Evolutionary conservation across 2,797 vertebrate genomes (phyloP).

Genomic region (Pseudochirops cupreus): DNA sequence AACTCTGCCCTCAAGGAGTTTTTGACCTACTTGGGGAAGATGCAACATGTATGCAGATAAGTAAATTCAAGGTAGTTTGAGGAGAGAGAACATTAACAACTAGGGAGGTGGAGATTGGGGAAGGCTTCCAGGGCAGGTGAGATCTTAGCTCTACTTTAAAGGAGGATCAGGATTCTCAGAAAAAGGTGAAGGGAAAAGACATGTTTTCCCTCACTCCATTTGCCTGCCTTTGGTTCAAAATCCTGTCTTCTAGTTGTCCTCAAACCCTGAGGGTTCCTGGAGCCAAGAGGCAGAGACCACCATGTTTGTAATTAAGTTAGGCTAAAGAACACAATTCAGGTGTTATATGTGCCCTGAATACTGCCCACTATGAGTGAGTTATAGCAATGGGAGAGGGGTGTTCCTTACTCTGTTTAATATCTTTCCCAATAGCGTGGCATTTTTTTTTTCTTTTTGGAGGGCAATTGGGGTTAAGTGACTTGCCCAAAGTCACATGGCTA

Average conservation of each 20-base stretch:
- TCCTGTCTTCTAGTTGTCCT: not conserved
- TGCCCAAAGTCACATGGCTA: too few species aligned
- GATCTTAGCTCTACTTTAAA: not conserved
- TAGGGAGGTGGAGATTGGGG: not conserved
- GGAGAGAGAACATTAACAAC: not conserved
- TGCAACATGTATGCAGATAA: not conserved
- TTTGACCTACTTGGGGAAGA: not conserved
- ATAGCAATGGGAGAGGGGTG: rapidly evolving
- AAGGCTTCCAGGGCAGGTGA: not conserved
- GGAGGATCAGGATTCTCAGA: not conserved
- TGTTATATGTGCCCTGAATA: not conserved
- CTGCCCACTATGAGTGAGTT: too few species aligned
- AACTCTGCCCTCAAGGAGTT: not conserved
- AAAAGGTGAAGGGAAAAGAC: not conserved
- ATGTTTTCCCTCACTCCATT: not conserved
- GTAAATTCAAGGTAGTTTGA: not conserved
- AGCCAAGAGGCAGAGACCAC: not conserved
- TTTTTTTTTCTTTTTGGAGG: not conserved
- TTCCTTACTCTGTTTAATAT: not conserved
- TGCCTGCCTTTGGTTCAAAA: not conserved
- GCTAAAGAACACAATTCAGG: not conserved
- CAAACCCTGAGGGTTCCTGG: not conserved
- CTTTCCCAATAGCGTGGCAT: not conserved
- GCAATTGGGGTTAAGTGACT: too few species aligned
- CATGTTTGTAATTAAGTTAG: not conserved